Evolutionary conservation across 2,888 invertebrate genomes (phyloP).

Genomic region (Protodeltote pygarga): DNA sequence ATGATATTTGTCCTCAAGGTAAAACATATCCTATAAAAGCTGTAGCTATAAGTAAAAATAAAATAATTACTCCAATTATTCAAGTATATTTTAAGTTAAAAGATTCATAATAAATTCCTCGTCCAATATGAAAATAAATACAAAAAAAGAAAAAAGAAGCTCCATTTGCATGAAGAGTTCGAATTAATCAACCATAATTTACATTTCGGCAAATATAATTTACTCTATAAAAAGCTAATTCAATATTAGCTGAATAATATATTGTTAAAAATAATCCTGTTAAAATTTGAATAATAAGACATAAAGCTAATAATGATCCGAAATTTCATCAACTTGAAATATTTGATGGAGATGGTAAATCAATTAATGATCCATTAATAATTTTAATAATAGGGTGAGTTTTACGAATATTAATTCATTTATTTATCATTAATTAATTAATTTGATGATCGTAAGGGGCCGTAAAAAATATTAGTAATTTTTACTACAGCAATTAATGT

Average conservation of each 20-base stretch:
- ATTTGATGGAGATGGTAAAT: slow-evolving; percentile 88
- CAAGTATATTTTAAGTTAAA: slow-evolving; percentile 87
- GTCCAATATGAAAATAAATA: slow-evolving; percentile 89
- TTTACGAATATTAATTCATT: slow-evolving; percentile 72
- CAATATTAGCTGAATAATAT: slow-evolving; percentile 89
- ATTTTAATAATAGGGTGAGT: slow-evolving; percentile 85
- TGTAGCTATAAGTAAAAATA: slow-evolving; percentile 90
- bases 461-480: slow-evolving; percentile 86
- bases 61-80: slow-evolving; percentile 88
- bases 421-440: slow-evolving; percentile 76
- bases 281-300: slow-evolving; percentile 89
- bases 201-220: slow-evolving; percentile 91
- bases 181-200: slow-evolving; percentile 90
- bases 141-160: slow-evolving; percentile 91
- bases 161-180: slow-evolving; percentile 90
- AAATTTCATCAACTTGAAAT: slow-evolving; percentile 90
- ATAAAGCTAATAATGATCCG: slow-evolving; percentile 89
- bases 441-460: slow-evolving; percentile 78
- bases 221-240: slow-evolving; percentile 89
- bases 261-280: slow-evolving; percentile 90
- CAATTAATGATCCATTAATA: slow-evolving; percentile 86
- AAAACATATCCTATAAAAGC: slow-evolving; percentile 93
- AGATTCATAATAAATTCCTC: slow-evolving; percentile 86
- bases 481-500: slow-evolving; percentile 87
- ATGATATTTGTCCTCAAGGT: slow-evolving; percentile 94